Percentiles rank a stretch among this genome's conserved stretches.
Conservation (phyloP, 2,797 vertebrate species). For the Poecile montanus region DNA sequence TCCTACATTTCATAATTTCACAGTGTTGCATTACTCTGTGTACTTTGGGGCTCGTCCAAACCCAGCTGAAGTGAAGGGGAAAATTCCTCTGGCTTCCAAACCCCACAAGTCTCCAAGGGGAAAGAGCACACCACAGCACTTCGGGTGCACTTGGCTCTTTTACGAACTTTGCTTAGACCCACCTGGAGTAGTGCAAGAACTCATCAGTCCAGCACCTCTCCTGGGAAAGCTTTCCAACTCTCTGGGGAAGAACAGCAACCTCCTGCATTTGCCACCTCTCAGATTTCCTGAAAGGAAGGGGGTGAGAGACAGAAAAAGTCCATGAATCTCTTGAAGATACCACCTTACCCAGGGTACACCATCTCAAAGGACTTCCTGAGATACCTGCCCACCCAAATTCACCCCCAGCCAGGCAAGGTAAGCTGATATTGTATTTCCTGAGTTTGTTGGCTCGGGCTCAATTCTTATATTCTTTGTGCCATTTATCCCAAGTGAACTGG, state of each 20-base stretch:
- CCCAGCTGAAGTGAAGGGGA: neutral
- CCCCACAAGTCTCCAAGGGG: neutral
- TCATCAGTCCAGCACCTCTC: rapidly evolving
- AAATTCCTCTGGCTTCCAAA: neutral
- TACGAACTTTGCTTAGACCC: neutral
- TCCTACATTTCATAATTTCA: neutral
- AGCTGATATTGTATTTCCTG: neutral
- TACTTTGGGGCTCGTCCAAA: neutral
- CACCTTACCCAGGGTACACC: neutral
- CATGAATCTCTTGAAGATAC: neutral
- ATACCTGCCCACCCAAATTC: neutral
- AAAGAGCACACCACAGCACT: rapidly evolving
- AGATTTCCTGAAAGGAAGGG: neutral
- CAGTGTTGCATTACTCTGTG: neutral
- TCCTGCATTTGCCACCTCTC: neutral
- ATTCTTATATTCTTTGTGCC: neutral
- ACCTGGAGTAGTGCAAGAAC: neutral
- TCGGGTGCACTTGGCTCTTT: neutral
- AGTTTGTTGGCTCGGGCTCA: neutral
- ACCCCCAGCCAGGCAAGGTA: neutral
- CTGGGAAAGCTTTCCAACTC: neutral
- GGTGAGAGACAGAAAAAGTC: neutral
- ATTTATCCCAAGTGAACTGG: neutral
- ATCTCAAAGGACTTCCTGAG: neutral
- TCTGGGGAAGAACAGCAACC: neutral